phyloP scores from a whole-genome alignment of 2,797 vertebrate species.

The Lithobates pipiens region DNA sequence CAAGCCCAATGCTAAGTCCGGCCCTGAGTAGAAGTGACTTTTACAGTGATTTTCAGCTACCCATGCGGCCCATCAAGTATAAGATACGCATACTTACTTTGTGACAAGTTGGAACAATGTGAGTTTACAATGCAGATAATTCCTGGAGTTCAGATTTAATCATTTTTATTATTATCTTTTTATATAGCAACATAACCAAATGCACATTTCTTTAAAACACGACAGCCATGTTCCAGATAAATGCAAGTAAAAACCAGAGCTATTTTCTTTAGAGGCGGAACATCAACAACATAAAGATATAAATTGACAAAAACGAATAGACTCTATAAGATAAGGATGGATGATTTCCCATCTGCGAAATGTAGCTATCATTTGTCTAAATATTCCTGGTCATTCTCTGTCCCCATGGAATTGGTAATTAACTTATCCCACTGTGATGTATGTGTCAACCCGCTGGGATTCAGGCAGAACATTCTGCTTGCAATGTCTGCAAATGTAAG shows the following conservation, averaged over 20 bases:
- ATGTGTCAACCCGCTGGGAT: not conserved
- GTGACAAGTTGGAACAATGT: no score
- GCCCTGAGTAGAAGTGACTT: no score
- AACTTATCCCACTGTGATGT: conserved; percentile 60
- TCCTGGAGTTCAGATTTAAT: no score
- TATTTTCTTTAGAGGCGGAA: conserved; percentile 49
- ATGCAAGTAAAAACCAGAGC: conserved; percentile 9
- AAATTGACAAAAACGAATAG: conserved; percentile 67
- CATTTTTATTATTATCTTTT: no score
- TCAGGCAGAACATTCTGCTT: not conserved
- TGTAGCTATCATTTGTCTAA: conserved; percentile 68
- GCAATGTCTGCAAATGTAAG: not conserved
- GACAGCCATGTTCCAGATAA: not conserved
- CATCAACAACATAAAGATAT: conserved; percentile 61
- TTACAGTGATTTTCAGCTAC: no score
- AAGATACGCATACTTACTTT: no score
- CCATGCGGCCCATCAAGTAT: no score
- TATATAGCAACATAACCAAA: no score
- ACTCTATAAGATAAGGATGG: conserved; percentile 68
- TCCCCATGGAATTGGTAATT: conserved; percentile 67
- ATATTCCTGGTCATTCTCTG: conserved; percentile 66
- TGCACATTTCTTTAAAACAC: conserved; percentile 51
- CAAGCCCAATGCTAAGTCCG: no score
- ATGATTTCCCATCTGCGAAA: conserved; percentile 67
- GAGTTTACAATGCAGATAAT: no score